Evolutionary conservation across 2,888 invertebrate genomes (phyloP).

Genomic region (Amaurobius ferox): DNA sequence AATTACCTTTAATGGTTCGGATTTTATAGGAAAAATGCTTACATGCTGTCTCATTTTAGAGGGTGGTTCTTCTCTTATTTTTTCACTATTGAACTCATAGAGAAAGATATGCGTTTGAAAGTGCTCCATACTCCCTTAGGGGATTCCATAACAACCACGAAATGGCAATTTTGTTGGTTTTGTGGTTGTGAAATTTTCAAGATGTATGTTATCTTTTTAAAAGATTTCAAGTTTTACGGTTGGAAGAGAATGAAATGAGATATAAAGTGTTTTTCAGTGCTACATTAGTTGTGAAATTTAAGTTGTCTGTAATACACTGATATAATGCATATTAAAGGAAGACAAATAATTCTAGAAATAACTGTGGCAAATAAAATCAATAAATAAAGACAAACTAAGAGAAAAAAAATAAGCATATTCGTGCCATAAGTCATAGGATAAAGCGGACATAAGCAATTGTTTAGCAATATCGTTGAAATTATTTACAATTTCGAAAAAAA

Average conservation of each 20-base stretch:
- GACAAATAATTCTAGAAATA: too few relatives aligned
- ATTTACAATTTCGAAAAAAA: too few relatives aligned
- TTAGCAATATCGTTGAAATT: too few relatives aligned
- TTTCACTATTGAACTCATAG: not conserved
- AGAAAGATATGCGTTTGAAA: not conserved
- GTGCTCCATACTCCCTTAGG: not conserved
- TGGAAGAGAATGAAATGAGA: too few relatives aligned
- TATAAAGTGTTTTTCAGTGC: not conserved
- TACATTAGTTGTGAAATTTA: not conserved
- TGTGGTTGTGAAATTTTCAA: not conserved
- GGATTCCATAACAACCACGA: not conserved
- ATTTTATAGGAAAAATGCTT: slow-evolving; percentile 35
- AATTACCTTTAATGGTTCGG: slow-evolving; percentile 61
- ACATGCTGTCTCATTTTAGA: not conserved
- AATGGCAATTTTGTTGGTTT: slow-evolving; percentile 3
- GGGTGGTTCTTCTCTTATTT: not conserved
- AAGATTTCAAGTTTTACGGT: not conserved
- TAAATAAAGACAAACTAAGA: too few relatives aligned
- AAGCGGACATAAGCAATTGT: too few relatives aligned
- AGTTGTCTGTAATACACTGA: too few relatives aligned
- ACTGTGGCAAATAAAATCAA: too few relatives aligned
- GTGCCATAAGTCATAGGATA: too few relatives aligned
- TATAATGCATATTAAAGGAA: too few relatives aligned
- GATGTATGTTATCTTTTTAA: not conserved
- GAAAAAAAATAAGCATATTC: too few relatives aligned